Evolutionary conservation across 2,888 invertebrate genomes (phyloP).

Genomic region (Branchinecta sandiegonensis): DNA sequence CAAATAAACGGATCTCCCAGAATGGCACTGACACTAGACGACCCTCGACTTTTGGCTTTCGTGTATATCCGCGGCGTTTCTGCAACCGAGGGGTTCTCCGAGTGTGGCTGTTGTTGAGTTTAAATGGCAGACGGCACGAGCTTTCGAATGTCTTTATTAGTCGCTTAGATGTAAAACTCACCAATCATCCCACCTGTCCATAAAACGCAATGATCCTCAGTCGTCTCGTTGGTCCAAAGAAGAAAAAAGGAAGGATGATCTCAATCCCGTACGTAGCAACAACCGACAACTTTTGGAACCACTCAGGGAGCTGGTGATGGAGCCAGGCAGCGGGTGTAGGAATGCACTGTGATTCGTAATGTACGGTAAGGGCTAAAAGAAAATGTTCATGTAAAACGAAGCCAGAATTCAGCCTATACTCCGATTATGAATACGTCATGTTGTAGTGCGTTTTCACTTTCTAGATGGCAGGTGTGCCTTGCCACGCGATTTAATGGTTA

Average conservation of each 20-base stretch:
- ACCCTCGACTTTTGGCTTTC: no score
- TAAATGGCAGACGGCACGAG: no score
- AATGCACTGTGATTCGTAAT: constrained; percentile 59
- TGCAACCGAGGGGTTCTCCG: no score
- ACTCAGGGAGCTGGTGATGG: constrained; percentile 51
- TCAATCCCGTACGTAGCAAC: constrained; percentile 49
- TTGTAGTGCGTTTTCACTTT: not conserved
- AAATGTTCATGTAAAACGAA: constrained; percentile 24
- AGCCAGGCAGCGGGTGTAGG: constrained; percentile 59
- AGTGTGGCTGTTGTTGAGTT: no score
- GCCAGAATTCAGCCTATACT: not conserved
- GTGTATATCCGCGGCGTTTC: no score
- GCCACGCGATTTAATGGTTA: not conserved
- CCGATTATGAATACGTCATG: not conserved
- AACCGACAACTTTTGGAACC: constrained; percentile 47
- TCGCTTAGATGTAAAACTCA: no score
- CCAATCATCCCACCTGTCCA: constrained; percentile 41
- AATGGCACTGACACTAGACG: no score
- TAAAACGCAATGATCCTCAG: constrained; percentile 48
- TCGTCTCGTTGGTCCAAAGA: constrained; percentile 51
- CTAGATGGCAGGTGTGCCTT: no score
- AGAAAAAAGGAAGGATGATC: constrained; percentile 51
- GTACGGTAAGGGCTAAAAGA: constrained; percentile 44
- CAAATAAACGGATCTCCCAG: no score
- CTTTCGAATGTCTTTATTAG: no score